These are phyloP conservation scores for Apis cerana DNA, from an alignment of 1,140 invertebrate genomes.

Conservation along the genomic window DNA sequence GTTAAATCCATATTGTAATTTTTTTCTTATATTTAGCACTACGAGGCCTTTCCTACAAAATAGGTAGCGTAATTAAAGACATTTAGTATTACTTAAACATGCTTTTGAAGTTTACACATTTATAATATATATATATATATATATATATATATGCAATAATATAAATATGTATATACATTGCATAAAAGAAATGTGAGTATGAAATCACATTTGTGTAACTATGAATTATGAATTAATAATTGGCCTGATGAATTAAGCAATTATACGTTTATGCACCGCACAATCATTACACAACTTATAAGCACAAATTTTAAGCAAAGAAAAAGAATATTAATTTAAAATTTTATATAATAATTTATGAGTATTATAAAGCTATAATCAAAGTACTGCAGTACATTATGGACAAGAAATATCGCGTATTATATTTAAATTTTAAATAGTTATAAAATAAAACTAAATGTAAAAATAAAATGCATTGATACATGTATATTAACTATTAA, in stretches of 20 bases:
- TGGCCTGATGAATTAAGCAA: conserved; percentile 38
- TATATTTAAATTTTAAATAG: conserved; percentile 24
- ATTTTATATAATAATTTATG: conserved; percentile 21
- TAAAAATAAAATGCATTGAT: conserved; percentile 18
- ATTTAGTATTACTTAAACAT: conserved; percentile 57
- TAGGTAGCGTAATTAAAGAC: conserved; percentile 53
- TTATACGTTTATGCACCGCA: conserved; percentile 44
- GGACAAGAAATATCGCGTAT: not conserved
- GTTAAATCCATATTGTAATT: conserved; percentile 30
- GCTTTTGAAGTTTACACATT: conserved; percentile 69
- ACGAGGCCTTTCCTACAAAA: conserved; percentile 58
- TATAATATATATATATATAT: conserved; percentile 60
- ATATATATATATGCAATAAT: conserved; percentile 56
- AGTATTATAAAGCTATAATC: conserved; percentile 22
- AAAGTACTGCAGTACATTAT: conserved; percentile 20
- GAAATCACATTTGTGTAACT: conserved; percentile 51
- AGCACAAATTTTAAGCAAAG: conserved; percentile 48
- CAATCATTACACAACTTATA: conserved; percentile 45
- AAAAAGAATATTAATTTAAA: conserved; percentile 13
- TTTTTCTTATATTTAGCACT: conserved; percentile 55
- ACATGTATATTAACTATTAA: conserved; percentile 22
- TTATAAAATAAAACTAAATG: conserved; percentile 25
- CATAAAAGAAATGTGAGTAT: conserved; percentile 35
- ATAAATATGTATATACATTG: conserved; percentile 44
- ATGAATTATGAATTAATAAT: conserved; percentile 41